Evolutionary conservation across 2,797 vertebrate species (phyloP).

Genomic region (Myotis pilosus): DNA sequence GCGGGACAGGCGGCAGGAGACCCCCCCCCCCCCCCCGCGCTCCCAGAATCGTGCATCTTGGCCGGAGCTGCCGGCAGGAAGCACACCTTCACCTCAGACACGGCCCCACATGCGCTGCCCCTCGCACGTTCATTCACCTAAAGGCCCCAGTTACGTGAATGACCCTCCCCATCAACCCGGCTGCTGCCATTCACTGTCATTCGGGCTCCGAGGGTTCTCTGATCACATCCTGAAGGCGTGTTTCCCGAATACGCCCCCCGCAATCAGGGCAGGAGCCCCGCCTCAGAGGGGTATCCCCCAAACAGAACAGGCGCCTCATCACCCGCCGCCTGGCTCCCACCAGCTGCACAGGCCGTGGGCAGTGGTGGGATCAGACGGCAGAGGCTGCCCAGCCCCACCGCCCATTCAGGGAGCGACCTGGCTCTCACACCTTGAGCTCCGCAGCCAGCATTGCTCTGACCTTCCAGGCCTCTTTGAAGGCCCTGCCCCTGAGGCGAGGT

Average conservation of each 20-base stretch:
- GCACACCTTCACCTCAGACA: background rate
- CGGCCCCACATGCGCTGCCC: background rate
- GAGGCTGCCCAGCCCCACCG: too few species aligned
- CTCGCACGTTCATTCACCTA: constrained; percentile 21
- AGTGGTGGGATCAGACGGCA: too few species aligned
- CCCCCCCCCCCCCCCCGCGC: background rate
- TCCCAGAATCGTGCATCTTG: background rate
- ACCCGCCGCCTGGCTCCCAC: background rate
- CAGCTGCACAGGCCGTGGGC: background rate
- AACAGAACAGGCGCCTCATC: too few species aligned
- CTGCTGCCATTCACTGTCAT: constrained; percentile 76
- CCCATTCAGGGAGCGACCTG: too few species aligned
- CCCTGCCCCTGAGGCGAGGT: background rate
- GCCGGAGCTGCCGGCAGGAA: constrained; percentile 10
- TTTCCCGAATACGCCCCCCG: constrained; percentile 72
- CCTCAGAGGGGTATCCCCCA: background rate
- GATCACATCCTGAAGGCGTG: constrained; percentile 75
- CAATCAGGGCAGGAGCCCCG: constrained; percentile 41
- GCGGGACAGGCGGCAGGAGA: background rate
- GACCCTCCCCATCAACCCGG: constrained; percentile 72
- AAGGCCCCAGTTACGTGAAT: constrained; percentile 75
- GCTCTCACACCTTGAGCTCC: background rate
- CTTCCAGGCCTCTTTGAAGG: background rate
- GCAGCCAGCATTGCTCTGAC: accelerated
- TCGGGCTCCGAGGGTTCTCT: constrained; percentile 75